Percentiles rank a stretch among this genome's conserved stretches.
These are phyloP conservation scores for Penelope pileata DNA, from an alignment of 2,113 vertebrate species.

Conservation along the genomic window DNA sequence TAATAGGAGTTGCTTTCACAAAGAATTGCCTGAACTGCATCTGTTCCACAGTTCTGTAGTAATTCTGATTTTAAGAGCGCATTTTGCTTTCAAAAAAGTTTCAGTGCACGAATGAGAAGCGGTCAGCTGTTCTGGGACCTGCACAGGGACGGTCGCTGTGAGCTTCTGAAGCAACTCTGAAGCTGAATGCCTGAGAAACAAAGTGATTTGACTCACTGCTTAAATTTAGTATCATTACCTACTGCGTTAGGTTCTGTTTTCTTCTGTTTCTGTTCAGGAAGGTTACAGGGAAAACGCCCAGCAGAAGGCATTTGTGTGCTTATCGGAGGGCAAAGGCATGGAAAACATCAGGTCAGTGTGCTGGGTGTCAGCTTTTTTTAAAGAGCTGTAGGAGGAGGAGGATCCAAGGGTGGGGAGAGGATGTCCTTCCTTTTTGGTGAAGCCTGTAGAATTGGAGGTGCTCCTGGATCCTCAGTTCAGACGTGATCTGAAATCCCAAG, in stretches of 20 bases:
- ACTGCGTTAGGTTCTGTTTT: slow-evolving; percentile 30
- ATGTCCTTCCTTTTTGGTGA: slow-evolving; percentile 57
- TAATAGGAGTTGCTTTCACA: background rate
- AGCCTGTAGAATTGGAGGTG: background rate
- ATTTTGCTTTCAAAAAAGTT: background rate
- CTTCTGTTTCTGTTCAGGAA: slow-evolving; percentile 56
- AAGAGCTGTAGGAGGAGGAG: background rate
- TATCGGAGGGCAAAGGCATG: slow-evolving; percentile 30
- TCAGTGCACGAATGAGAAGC: background rate
- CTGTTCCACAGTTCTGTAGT: background rate
- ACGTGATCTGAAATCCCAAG: background rate
- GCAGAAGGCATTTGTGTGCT: slow-evolving; percentile 51
- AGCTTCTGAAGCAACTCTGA: background rate
- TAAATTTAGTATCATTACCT: slow-evolving; percentile 69
- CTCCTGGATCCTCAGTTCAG: background rate
- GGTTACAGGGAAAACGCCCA: slow-evolving; percentile 64
- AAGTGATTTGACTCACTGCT: slow-evolving; percentile 44
- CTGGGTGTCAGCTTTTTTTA: background rate
- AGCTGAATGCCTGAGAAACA: slow-evolving; percentile 4
- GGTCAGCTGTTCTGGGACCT: background rate
- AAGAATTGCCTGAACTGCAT: background rate
- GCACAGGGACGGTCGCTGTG: background rate
- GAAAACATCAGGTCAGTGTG: slow-evolving; percentile 53
- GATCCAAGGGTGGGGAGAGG: slow-evolving; percentile 40
- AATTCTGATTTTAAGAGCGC: background rate